Evolutionary conservation across 2,888 invertebrate species (phyloP).

Genomic region (Drosophila atripex): DNA sequence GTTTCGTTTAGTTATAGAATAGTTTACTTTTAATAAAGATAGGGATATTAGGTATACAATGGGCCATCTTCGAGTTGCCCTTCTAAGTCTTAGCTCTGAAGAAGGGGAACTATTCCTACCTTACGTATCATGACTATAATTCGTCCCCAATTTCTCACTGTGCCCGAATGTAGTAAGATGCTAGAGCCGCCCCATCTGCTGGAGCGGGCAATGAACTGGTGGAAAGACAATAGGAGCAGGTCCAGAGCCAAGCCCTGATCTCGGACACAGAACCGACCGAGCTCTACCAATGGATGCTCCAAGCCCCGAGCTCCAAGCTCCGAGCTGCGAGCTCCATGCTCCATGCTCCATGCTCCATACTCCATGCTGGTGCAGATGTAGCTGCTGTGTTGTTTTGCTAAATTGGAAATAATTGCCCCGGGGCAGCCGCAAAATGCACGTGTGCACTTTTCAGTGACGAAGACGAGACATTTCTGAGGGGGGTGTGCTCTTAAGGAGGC

Average conservation of each 20-base stretch:
- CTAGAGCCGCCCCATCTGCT: conserved; percentile 44
- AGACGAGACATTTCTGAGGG: conserved; percentile 9
- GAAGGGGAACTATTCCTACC: too few relatives aligned
- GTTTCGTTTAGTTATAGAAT: background rate
- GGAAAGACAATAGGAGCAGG: conserved; percentile 71
- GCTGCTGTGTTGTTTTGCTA: conserved; percentile 72
- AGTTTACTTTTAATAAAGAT: too few relatives aligned
- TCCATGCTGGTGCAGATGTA: conserved; percentile 24
- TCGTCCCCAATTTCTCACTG: background rate
- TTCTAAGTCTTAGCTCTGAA: too few relatives aligned
- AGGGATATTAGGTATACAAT: too few relatives aligned
- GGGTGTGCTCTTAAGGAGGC: background rate
- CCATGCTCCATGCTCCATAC: conserved; percentile 25
- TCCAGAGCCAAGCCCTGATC: conserved; percentile 25
- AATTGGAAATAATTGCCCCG: conserved; percentile 78
- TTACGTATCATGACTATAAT: background rate
- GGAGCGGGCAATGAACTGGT: conserved; percentile 69
- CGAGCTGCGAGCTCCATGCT: conserved; percentile 7
- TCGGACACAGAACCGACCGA: background rate
- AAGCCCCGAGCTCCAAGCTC: background rate
- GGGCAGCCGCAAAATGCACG: conserved; percentile 66
- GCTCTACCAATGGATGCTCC: background rate
- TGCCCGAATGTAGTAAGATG: conserved; percentile 21
- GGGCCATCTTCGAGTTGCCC: too few relatives aligned
- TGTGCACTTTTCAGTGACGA: conserved; percentile 53